These are phyloP conservation scores for Rotaria macrura DNA, from an alignment of 2,888 invertebrate species.

Conservation along the genomic window DNA sequence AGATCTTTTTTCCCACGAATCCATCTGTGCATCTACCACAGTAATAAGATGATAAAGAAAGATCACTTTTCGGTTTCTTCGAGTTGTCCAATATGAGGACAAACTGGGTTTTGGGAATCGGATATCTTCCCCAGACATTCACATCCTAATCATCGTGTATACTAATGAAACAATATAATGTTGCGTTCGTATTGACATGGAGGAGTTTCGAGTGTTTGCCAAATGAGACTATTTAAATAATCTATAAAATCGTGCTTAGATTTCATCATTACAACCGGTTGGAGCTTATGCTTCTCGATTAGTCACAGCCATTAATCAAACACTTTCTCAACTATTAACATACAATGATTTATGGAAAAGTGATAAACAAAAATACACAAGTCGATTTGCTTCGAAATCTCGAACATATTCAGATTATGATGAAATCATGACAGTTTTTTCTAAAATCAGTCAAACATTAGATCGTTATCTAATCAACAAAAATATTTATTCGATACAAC, in stretches of 20 bases:
- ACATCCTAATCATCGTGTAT: too few species aligned
- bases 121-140: too few species aligned
- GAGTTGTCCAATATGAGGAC: too few species aligned
- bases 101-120: too few species aligned
- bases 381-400: background rate
- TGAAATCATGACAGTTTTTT: background rate
- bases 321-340: background rate
- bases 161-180: too few species aligned
- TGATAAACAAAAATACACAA: background rate
- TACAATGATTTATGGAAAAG: slow-evolving; percentile 5
- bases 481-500: background rate
- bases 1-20: too few species aligned
- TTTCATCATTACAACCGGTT: background rate
- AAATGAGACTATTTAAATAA: too few species aligned
- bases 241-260: background rate
- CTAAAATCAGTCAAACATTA: background rate
- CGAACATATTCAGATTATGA: slow-evolving; percentile 2
- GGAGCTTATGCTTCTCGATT: background rate
- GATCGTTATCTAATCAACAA: background rate
- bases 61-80: too few species aligned
- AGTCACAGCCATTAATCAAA: background rate
- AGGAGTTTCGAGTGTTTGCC: too few species aligned
- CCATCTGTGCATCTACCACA: too few species aligned
- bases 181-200: too few species aligned
- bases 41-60: too few species aligned